Base-by-base conservation (phyloP, 2,113 vertebrate genomes). In the Nothocercus nigrocapillus region DNA sequence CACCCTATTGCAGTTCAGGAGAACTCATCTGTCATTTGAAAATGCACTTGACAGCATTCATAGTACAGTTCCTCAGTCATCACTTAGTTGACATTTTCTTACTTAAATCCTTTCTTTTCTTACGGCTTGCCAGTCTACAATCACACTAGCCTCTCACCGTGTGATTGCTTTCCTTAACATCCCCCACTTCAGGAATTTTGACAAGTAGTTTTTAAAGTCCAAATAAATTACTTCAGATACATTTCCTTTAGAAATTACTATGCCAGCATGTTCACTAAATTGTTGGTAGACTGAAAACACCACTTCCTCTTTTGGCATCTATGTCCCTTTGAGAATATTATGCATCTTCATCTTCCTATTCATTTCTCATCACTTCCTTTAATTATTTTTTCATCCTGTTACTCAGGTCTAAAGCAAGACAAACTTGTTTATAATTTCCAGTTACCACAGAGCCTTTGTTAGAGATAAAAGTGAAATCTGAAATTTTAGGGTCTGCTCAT, bases 1-100 rank as follows among this genome's bases (percentile, higher is more conserved):
- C 45, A 38, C 13, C 81, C 64, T 68, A 1, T 51, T 83, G 56
- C 40, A n/a, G 53, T 75, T 79, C 44, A 82, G 58, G 69, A 77
- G 66, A 92, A 49, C 10, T 84, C 61, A 90, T 89, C 85, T 68
- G 62, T 76, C 34, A 79, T 69, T 73, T 86, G 51, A 81, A 53
- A 92, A 73, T 56, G 15, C n/a, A 49, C 90, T 58, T 96, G 77
- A 86, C 80, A 95, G 38, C 27, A 86, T 79, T 93, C 69, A 62
- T 17, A 72, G 38, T 27, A 44, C 38, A 95, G 44, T 8, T 85
- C 63, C 85, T 69, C 45, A 69, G n/a, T 38, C 51, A 89, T 45
- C 1, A 2, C 19, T 74, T 58, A 62, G 17, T 67, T 94, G 63
- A 30, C 7, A 21, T 76, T 88, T 84, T 79, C 73, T 93, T 89